Conservation (phyloP, 35 echinoderm and acorn worm genomes). For the Apostichopus japonicus region DNA sequence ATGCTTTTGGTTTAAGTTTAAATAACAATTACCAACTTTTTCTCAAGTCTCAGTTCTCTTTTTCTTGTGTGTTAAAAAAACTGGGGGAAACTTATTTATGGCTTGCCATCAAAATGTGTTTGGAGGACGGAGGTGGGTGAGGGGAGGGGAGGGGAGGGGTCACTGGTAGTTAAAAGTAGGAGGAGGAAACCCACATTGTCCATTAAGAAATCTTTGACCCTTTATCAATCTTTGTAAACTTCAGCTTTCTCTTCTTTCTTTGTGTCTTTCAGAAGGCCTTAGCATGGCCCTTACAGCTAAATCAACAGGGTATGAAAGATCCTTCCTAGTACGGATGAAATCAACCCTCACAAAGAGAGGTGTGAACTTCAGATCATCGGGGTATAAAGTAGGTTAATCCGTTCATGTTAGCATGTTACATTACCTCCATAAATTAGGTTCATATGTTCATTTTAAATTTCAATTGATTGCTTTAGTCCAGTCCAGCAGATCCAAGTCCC, state of each 20-base stretch:
- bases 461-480: no score
- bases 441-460: no score
- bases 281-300: constrained; percentile 28
- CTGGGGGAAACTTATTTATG: no score
- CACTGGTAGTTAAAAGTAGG: neutral
- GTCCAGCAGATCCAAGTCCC: no score
- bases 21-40: no score
- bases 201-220: neutral
- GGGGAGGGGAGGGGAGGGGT: neutral
- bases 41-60: no score
- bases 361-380: constrained; percentile 96
- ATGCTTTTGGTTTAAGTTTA: no score
- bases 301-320: constrained; percentile 59
- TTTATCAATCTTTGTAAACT: neutral
- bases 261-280: constrained; percentile 15
- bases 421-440: no score
- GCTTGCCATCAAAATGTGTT: no score
- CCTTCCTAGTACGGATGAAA: constrained; percentile 93
- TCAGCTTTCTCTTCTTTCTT: neutral
- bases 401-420: neutral
- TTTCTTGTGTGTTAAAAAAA: no score
- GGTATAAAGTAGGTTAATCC: constrained; percentile 83
- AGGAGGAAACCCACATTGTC: no score
- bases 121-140: no score
- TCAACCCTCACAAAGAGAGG: constrained; percentile 97